Conservation (phyloP, 2,888 invertebrate species). For the Chrysolina haemoptera region DNA sequence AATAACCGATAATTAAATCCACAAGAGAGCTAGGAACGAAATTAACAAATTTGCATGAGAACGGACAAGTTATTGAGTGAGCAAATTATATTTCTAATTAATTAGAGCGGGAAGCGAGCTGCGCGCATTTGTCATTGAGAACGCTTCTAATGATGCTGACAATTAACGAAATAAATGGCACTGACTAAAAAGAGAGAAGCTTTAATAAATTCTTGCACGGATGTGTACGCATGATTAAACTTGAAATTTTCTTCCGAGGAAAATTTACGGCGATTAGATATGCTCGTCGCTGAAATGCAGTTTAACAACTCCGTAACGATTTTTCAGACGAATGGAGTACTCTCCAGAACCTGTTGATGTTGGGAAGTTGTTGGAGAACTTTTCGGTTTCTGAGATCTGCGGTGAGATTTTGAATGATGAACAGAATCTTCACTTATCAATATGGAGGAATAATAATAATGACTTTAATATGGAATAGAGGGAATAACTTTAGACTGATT, state of each 20-base stretch:
- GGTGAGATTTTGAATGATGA: too few species aligned
- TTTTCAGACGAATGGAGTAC: neutral
- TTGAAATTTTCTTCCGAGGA: neutral
- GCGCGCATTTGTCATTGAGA: slow-evolving; percentile 47
- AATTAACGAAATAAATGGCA: slow-evolving; percentile 47
- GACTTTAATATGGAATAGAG: too few species aligned
- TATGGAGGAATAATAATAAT: too few species aligned
- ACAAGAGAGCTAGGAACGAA: neutral
- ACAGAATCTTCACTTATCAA: neutral
- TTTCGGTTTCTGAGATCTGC: neutral
- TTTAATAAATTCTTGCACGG: slow-evolving; percentile 21
- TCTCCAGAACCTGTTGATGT: neutral
- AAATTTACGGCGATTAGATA: slow-evolving; percentile 1
- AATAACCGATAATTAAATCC: slow-evolving; percentile 5
- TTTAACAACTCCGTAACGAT: neutral
- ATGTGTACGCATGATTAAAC: slow-evolving; percentile 16
- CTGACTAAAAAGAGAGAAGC: slow-evolving; percentile 18
- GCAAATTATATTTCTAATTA: slow-evolving; percentile 50
- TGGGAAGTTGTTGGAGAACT: neutral
- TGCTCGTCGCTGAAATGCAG: slow-evolving; percentile 11
- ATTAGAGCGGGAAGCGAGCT: slow-evolving; percentile 42
- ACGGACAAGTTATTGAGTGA: slow-evolving; percentile 37
- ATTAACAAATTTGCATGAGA: slow-evolving; percentile 29
- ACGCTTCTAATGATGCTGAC: slow-evolving; percentile 43
- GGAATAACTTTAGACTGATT: too few species aligned